phyloP scores from a whole-genome alignment of 2,888 invertebrate species.

The Palloptera scutellata region DNA sequence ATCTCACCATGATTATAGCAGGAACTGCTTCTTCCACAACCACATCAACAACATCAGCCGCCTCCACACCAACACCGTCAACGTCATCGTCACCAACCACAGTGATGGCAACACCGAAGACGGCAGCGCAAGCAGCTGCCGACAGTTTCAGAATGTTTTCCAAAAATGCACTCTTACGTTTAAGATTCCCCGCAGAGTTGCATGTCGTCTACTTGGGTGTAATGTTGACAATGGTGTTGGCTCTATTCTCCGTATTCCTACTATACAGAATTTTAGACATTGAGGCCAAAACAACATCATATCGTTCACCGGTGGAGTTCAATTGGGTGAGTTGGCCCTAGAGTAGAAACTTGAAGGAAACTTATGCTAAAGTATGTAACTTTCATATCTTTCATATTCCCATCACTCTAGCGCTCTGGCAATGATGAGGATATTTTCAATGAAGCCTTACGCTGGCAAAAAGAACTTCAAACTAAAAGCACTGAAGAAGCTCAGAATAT shows the following conservation, averaged over 20 bases:
- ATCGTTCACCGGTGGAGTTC: conserved; percentile 61
- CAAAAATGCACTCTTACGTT: conserved; percentile 43
- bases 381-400: not conserved
- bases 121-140: conserved; percentile 41
- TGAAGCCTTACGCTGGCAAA: conserved; percentile 75
- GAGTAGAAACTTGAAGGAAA: not conserved
- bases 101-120: conserved; percentile 35
- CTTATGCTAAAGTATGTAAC: not conserved
- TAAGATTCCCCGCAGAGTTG: conserved; percentile 58
- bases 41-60: conserved; percentile 42
- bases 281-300: conserved; percentile 60
- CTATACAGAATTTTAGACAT: conserved; percentile 62
- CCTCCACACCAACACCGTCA: conserved; percentile 45
- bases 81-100: conserved; percentile 45
- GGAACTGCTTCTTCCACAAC: conserved; percentile 47
- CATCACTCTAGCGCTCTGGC: conserved; percentile 56
- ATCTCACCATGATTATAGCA: conserved; percentile 44
- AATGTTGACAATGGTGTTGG: conserved; percentile 56
- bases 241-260: conserved; percentile 61
- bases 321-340: conserved; percentile 52
- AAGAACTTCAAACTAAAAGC: conserved; percentile 75
- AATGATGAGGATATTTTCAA: conserved; percentile 71
- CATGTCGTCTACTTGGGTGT: conserved; percentile 62
- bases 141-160: conserved; percentile 44
- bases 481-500: conserved; percentile 77